These are phyloP conservation scores for Drosophila equinoxialis DNA, from an alignment of 1,140 invertebrate species.

Conservation along the genomic window DNA sequence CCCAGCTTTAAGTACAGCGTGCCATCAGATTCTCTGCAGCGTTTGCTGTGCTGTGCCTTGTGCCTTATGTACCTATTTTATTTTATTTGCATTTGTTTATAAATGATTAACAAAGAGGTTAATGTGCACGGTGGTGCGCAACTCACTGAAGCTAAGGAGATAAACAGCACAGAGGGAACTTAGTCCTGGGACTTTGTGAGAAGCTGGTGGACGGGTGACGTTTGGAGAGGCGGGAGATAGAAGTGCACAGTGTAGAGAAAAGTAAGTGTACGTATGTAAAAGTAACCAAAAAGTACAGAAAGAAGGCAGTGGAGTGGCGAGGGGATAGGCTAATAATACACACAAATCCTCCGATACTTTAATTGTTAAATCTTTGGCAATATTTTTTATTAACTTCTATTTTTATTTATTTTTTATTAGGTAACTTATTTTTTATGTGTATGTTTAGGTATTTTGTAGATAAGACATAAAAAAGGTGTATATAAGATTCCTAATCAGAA, in stretches of 20 bases:
- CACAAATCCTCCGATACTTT: background rate
- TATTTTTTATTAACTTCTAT: no score
- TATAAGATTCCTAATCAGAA: no score
- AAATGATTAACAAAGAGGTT: conserved; percentile 81
- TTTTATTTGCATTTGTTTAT: conserved; percentile 81
- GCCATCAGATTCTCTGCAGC: conserved; percentile 4
- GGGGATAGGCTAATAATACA: background rate
- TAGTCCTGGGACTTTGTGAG: background rate
- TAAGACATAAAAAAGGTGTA: no score
- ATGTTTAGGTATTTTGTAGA: no score
- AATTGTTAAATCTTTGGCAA: no score
- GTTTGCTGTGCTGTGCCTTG: conserved; percentile 11
- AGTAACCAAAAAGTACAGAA: background rate
- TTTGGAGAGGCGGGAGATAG: background rate
- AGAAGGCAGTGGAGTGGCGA: background rate
- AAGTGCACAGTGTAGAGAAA: background rate
- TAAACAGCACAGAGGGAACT: conserved; percentile 53
- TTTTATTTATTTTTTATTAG: no score
- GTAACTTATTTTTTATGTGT: no score
- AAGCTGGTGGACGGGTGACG: background rate
- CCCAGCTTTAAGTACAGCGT: conserved; percentile 15
- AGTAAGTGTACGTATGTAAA: background rate
- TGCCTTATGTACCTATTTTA: conserved; percentile 65
- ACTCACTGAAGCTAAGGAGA: conserved; percentile 30
- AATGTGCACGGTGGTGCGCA: conserved; percentile 59